Percentiles rank a stretch among this genome's conserved stretches.
phyloP scores from a whole-genome alignment of 2,797 vertebrate genomes.

The Benthosema pterotum region DNA sequence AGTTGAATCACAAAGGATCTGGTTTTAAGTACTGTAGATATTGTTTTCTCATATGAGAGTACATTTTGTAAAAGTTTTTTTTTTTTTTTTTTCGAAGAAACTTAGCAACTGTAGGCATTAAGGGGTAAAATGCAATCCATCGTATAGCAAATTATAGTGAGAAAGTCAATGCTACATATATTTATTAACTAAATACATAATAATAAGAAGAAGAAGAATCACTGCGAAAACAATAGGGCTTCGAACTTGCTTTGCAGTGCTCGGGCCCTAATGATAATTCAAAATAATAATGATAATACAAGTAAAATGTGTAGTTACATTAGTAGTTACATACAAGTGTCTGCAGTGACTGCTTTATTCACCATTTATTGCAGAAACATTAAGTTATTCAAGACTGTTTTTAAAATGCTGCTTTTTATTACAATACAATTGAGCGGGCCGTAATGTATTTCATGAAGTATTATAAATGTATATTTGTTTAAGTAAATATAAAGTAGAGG shows the following conservation, averaged over 20 bases:
- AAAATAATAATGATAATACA: too few species aligned
- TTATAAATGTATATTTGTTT: constrained; percentile 58
- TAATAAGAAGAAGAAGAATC: too few species aligned
- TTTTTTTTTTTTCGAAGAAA: background rate
- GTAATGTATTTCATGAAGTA: constrained; percentile 60
- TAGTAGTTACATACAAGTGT: background rate
- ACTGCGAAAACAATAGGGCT: too few species aligned
- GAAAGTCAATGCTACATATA: background rate
- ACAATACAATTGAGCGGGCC: constrained; percentile 52
- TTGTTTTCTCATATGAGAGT: constrained; percentile 12
- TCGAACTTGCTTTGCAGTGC: too few species aligned
- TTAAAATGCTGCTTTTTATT: constrained; percentile 66
- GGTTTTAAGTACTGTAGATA: background rate
- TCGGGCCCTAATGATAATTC: too few species aligned
- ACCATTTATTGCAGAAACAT: constrained; percentile 54
- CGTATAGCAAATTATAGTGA: constrained; percentile 7
- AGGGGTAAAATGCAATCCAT: background rate
- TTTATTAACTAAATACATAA: background rate
- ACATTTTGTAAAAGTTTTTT: background rate
- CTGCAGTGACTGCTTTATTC: constrained; percentile 60
- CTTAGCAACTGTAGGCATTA: background rate
- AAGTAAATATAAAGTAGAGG: constrained; percentile 68
- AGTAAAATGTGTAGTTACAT: background rate
- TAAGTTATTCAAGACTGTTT: constrained; percentile 68
- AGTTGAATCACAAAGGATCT: constrained; percentile 6